These are phyloP conservation scores for Schizaphis graminum DNA, from an alignment of 2,888 invertebrate genomes.

Conservation along the genomic window DNA sequence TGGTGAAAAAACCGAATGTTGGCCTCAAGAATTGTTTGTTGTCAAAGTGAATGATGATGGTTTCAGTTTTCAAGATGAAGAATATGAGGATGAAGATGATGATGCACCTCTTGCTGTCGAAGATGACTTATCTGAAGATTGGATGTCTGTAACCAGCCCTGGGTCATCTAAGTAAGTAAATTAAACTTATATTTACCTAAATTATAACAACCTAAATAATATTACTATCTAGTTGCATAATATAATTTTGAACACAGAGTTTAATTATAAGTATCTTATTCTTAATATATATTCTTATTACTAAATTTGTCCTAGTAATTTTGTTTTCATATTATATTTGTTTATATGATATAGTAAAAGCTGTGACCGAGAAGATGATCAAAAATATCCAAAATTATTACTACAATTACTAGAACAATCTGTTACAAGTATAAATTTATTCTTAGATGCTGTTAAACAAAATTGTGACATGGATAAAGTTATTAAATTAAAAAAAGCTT, in stretches of 20 bases:
- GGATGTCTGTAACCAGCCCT: slow-evolving; percentile 38
- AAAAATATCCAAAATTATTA: neutral
- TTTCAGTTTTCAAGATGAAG: slow-evolving; percentile 50
- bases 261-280: neutral
- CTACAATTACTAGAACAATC: slow-evolving; percentile 12
- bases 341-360: slow-evolving; percentile 35
- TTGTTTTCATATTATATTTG: neutral
- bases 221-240: neutral
- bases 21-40: slow-evolving; percentile 87
- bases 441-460: slow-evolving; percentile 36
- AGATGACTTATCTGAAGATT: slow-evolving; percentile 50
- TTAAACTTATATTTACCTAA: neutral
- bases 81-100: slow-evolving; percentile 50
- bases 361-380: slow-evolving; percentile 24
- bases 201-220: neutral
- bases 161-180: slow-evolving; percentile 40
- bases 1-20: slow-evolving; percentile 87
- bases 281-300: neutral
- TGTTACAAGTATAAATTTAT: neutral
- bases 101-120: slow-evolving; percentile 13
- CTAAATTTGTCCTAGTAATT: neutral
- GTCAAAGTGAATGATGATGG: slow-evolving; percentile 76
- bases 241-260: neutral
- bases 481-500: slow-evolving; percentile 12
- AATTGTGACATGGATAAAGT: slow-evolving; percentile 5